Evolutionary conservation across 2,888 invertebrate genomes (phyloP).

Genomic region (Suillia variegata): DNA sequence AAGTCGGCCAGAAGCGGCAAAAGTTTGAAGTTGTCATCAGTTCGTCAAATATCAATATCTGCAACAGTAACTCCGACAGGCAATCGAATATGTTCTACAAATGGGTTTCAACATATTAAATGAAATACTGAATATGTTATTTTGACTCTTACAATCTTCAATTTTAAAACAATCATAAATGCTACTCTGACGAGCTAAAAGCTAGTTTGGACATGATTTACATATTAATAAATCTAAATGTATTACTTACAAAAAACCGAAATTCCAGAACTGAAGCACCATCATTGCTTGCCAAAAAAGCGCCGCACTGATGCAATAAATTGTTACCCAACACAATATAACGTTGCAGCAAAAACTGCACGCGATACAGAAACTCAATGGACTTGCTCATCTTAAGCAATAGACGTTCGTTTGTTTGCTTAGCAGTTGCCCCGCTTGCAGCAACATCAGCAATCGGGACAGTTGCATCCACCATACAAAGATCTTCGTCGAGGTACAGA

Average conservation of each 20-base stretch:
- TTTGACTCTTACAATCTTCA: no score
- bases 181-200: no score
- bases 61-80: constrained; percentile 71
- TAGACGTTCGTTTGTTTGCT: constrained; percentile 31
- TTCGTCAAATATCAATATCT: constrained; percentile 67
- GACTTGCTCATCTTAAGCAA: constrained; percentile 63
- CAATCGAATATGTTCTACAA: constrained; percentile 61
- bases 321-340: constrained; percentile 75
- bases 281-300: constrained; percentile 66
- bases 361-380: constrained; percentile 67
- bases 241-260: constrained; percentile 33
- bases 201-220: no score
- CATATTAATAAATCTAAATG: no score
- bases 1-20: constrained; percentile 74
- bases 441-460: constrained; percentile 42
- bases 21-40: constrained; percentile 50
- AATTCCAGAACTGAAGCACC: constrained; percentile 29
- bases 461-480: constrained; percentile 23
- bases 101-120: neutral
- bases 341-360: constrained; percentile 72
- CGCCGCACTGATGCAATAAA: constrained; percentile 76
- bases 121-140: no score
- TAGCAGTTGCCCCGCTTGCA: constrained; percentile 32
- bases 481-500: constrained; percentile 51
- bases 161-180: no score